Evolutionary conservation across 2,797 vertebrate species (phyloP).

Genomic region (Tenualosa thibaudeaui): DNA sequence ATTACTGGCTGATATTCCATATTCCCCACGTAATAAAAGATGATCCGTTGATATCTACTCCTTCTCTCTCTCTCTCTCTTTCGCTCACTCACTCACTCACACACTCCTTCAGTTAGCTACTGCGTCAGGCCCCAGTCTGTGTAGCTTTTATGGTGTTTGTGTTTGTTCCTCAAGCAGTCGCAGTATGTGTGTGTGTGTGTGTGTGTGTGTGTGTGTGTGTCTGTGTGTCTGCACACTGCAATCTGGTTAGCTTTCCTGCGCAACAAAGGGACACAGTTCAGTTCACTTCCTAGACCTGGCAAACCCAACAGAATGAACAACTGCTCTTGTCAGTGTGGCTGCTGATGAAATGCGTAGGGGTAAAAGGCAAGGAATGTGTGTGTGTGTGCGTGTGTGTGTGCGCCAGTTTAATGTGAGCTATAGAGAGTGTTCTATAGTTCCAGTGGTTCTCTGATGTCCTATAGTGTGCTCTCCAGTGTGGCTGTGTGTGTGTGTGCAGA

Average conservation of each 20-base stretch:
- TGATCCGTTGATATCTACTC: constrained; percentile 42
- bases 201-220: background rate
- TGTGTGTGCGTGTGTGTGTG: constrained; percentile 26
- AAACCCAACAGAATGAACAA: constrained; percentile 42
- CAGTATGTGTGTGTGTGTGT: constrained; percentile 9
- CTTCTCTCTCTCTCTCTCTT: background rate
- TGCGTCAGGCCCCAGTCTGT: background rate
- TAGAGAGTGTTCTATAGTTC: background rate
- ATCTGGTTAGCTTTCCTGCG: constrained; percentile 57
- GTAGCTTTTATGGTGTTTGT: background rate
- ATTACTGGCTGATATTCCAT: background rate
- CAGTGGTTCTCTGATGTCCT: background rate
- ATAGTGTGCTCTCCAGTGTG: background rate
- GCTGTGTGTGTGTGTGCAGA: background rate
- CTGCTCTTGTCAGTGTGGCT: constrained; percentile 25
- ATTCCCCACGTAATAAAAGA: background rate
- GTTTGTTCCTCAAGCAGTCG: constrained; percentile 1
- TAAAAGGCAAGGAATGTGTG: constrained; percentile 35
- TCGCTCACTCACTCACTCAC: background rate
- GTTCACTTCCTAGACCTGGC: constrained; percentile 40
- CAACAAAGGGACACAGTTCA: constrained; percentile 67
- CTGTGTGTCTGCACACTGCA: constrained; percentile 58
- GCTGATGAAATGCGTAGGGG: constrained; percentile 26
- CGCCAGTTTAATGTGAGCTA: background rate
- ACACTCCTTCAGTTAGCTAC: background rate